Percentiles rank a stretch among this genome's conserved stretches.
Evolutionary conservation across 2,113 vertebrate species (phyloP).

Genomic region (Saimiri boliviensis): DNA sequence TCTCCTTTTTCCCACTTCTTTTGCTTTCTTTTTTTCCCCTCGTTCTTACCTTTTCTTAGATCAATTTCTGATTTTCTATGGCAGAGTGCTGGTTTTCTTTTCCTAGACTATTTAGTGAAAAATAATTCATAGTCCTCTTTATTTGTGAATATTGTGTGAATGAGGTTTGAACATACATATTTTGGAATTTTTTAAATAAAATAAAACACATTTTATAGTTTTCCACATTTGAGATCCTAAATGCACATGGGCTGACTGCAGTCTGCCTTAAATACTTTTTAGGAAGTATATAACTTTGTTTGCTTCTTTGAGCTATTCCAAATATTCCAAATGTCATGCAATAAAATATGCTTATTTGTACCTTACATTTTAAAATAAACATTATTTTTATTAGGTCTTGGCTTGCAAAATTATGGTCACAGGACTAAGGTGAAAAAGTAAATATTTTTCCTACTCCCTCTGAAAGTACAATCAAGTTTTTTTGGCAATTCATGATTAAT

Average conservation of each 20-base stretch:
- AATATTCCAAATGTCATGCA: not conserved
- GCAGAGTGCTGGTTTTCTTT: not conserved
- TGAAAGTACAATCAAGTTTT: accelerated
- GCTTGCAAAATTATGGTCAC: accelerated
- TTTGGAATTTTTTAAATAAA: not conserved
- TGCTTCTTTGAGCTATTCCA: not conserved
- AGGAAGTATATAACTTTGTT: not conserved
- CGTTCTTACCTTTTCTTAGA: not conserved
- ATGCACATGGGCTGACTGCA: not conserved
- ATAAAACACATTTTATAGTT: not conserved
- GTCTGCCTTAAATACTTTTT: not conserved
- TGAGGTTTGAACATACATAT: not conserved
- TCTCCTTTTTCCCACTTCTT: not conserved
- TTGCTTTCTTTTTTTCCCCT: not conserved
- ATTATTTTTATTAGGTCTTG: not conserved
- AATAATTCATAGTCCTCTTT: not conserved
- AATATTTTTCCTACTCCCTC: not conserved
- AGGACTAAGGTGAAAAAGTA: not conserved
- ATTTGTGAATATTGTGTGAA: not conserved
- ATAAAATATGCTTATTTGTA: not conserved
- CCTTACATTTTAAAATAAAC: not conserved
- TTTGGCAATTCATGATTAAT: no score
- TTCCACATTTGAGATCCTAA: not conserved
- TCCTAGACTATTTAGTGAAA: not conserved
- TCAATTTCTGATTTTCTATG: not conserved